Percentiles rank a stretch among this genome's conserved stretches.
Evolutionary conservation across 1,140 invertebrate genomes (phyloP).

Genomic region (Chlorops oryzae): DNA sequence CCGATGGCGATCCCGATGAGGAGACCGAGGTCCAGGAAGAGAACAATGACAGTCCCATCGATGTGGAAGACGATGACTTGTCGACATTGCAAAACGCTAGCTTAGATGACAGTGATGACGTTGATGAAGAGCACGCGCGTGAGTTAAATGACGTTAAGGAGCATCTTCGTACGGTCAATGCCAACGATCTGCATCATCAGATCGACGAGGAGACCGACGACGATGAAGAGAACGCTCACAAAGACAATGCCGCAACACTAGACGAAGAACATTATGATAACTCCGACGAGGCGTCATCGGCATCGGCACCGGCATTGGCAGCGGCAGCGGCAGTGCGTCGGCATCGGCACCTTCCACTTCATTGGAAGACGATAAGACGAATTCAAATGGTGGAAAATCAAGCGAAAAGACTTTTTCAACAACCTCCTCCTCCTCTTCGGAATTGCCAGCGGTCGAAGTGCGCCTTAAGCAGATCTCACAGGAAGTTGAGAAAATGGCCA

Average conservation of each 20-base stretch:
- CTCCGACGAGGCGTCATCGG: constrained; percentile 9
- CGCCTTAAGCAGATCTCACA: constrained; percentile 45
- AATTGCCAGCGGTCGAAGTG: constrained; percentile 41
- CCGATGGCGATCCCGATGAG: constrained; percentile 18
- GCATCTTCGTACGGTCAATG: background rate
- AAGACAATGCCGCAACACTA: constrained; percentile 7
- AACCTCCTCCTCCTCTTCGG: too few relatives aligned
- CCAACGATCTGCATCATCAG: too few relatives aligned
- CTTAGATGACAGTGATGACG: constrained; percentile 25
- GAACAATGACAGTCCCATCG: constrained; percentile 1
- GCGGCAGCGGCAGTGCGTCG: background rate
- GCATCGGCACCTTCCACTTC: constrained; percentile 17
- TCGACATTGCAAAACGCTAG: constrained; percentile 2
- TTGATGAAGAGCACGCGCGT: constrained; percentile 19
- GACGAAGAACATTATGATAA: constrained; percentile 19
- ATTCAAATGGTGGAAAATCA: background rate
- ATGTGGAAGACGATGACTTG: constrained; percentile 5
- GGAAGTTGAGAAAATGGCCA: constrained; percentile 42
- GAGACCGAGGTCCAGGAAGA: constrained; percentile 18
- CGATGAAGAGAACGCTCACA: constrained; percentile 20
- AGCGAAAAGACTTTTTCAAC: constrained; percentile 1
- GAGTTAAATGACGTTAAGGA: background rate
- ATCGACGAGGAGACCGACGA: constrained; percentile 1
- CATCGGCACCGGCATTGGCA: background rate
- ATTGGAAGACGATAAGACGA: background rate